Evolutionary conservation across 2,113 vertebrate genomes (phyloP).

Genomic region (Chamaetylas fuelleborni): DNA sequence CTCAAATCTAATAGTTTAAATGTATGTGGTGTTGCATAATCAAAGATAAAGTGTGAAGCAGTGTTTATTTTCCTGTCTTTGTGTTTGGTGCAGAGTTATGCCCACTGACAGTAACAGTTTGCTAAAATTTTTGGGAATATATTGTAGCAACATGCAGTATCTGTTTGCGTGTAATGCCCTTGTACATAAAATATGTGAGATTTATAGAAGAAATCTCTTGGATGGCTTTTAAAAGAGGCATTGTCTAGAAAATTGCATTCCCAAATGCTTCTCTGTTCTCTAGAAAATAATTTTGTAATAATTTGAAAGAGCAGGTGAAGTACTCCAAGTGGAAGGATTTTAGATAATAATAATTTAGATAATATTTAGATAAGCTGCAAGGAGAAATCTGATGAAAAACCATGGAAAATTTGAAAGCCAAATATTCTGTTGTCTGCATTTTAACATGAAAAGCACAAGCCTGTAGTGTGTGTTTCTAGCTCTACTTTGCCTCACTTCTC

Average conservation of each 20-base stretch:
- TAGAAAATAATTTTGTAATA: background rate
- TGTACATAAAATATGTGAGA: background rate
- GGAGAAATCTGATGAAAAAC: background rate
- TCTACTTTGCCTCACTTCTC: background rate
- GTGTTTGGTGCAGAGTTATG: background rate
- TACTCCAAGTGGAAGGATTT: background rate
- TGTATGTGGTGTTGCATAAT: background rate
- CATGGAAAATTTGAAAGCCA: background rate
- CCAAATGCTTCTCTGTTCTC: background rate
- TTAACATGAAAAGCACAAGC: background rate
- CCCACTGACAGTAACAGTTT: background rate
- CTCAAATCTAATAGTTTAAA: background rate
- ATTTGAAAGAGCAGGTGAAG: background rate
- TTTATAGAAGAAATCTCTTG: background rate
- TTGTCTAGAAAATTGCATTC: background rate
- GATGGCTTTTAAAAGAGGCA: background rate
- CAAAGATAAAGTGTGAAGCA: fast-evolving
- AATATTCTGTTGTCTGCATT: background rate
- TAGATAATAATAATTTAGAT: background rate
- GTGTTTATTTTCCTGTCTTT: background rate
- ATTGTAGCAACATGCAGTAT: background rate
- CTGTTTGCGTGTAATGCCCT: background rate
- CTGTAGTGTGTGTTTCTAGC: background rate
- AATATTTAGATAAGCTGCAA: background rate
- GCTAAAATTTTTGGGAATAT: background rate